Evolutionary conservation across 2,113 vertebrate species (phyloP).

Genomic region (Garra rufa): DNA sequence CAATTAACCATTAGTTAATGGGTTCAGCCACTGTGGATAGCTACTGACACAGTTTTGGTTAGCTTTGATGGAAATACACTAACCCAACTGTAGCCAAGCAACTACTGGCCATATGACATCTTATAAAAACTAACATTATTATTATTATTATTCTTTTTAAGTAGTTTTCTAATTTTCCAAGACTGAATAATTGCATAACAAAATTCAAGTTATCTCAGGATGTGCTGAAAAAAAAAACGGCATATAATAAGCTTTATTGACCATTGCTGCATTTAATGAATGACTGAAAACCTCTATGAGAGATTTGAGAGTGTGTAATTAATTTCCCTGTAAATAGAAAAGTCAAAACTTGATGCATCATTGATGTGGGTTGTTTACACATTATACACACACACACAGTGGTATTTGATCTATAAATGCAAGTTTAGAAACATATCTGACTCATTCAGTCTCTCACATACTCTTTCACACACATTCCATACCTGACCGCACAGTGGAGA

Average conservation of each 20-base stretch:
- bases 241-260: background rate
- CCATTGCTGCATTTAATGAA: background rate
- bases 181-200: background rate
- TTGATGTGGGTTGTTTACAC: background rate
- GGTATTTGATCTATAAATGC: background rate
- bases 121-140: background rate
- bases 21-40: background rate
- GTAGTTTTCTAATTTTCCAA: background rate
- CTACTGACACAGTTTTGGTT: background rate
- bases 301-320: background rate
- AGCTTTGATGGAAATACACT: background rate
- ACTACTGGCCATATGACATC: background rate
- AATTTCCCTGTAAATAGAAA: background rate
- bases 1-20: background rate
- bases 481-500: slow-evolving; percentile 89
- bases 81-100: background rate
- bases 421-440: background rate
- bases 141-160: background rate
- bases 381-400: background rate
- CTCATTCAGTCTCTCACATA: background rate
- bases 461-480: slow-evolving; percentile 52
- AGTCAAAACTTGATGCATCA: background rate
- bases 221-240: background rate
- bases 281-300: background rate
- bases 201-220: background rate